Evolutionary conservation across 2,113 vertebrate species (phyloP).

Genomic region (Crotalus tigris): DNA sequence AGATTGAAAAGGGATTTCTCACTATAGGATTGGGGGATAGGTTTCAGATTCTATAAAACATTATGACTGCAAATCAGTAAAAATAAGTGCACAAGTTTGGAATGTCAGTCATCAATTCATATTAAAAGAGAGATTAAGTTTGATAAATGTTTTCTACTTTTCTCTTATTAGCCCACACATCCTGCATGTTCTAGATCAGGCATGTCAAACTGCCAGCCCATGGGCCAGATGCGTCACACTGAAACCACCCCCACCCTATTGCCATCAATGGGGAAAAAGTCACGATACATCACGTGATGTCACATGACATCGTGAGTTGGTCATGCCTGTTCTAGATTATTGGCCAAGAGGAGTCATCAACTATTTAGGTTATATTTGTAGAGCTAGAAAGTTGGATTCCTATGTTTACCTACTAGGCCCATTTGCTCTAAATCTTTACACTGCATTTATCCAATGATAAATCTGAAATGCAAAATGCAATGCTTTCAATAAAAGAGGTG

Average conservation of each 20-base stretch:
- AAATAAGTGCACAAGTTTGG: neutral
- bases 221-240: too few relatives aligned
- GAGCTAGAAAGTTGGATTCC: neutral
- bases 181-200: neutral
- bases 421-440: neutral
- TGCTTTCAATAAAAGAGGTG: neutral
- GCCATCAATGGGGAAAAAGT: too few relatives aligned
- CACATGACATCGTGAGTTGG: too few relatives aligned
- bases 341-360: neutral
- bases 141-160: neutral
- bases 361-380: neutral
- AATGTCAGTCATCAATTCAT: neutral
- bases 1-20: constrained; percentile 1
- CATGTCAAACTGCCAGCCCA: too few relatives aligned
- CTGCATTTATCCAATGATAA: neutral
- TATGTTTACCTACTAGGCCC: neutral
- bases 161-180: neutral
- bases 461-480: neutral
- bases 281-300: too few relatives aligned
- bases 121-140: neutral
- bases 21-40: neutral
- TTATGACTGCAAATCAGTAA: neutral
- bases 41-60: constrained; percentile 8
- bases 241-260: too few relatives aligned
- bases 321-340: neutral